phyloP scores from a whole-genome alignment of 2,113 vertebrate species.

The Cryptomyrus ogoouensis region DNA sequence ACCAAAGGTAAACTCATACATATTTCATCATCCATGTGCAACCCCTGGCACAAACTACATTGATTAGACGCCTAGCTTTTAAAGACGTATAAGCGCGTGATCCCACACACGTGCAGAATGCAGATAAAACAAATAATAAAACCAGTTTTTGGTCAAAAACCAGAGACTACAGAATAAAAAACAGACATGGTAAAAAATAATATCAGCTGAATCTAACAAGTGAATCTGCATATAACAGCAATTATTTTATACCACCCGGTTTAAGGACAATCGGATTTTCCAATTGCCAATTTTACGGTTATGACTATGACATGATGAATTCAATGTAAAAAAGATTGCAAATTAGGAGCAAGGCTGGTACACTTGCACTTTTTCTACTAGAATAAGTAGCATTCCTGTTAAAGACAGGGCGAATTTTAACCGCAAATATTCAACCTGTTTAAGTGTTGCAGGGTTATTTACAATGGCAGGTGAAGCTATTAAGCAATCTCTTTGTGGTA shows the following conservation, averaged over 20 bases:
- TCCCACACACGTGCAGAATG: background rate
- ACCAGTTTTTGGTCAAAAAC: background rate
- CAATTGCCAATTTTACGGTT: background rate
- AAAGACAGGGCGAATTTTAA: background rate
- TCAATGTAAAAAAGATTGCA: background rate
- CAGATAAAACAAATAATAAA: background rate
- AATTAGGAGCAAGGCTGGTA: background rate
- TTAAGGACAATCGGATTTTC: background rate
- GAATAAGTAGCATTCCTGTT: background rate
- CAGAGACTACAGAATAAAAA: background rate
- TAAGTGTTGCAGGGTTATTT: background rate
- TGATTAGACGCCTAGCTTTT: background rate
- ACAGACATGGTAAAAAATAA: background rate
- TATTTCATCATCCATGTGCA: slow-evolving; percentile 16
- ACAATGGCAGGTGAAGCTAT: background rate
- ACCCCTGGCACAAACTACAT: background rate
- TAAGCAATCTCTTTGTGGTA: background rate
- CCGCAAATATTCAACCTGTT: background rate
- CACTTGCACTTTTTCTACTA: background rate
- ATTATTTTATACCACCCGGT: background rate
- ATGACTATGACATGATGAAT: background rate
- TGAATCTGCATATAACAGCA: background rate
- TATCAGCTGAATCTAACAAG: background rate
- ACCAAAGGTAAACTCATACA: slow-evolving; percentile 7
- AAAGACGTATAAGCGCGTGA: background rate